Evolutionary conservation across 2,888 invertebrate genomes (phyloP).

Genomic region (Subacronicta megacephala): DNA sequence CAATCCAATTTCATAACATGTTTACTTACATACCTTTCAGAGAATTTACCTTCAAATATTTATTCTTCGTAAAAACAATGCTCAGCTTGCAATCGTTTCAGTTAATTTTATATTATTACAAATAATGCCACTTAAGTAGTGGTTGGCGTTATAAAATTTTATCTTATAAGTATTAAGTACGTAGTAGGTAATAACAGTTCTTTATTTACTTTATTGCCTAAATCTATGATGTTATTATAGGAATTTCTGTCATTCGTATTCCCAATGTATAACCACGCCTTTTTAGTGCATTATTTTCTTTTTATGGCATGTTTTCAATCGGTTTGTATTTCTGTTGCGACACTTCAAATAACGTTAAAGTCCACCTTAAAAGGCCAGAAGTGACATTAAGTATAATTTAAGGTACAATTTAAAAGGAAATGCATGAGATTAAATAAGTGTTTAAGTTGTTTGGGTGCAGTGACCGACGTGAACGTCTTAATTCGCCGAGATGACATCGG

Average conservation of each 20-base stretch:
- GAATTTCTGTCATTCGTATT: conserved; percentile 3
- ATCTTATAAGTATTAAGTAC: not conserved
- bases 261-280: conserved; percentile 5
- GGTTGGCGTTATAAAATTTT: conserved; percentile 6
- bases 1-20: conserved; percentile 69
- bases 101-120: not conserved
- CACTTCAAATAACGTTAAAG: conserved; percentile 56
- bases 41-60: conserved; percentile 28
- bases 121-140: not conserved
- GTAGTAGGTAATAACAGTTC: not conserved
- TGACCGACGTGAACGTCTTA: conserved; percentile 70
- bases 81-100: not conserved
- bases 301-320: conserved; percentile 42
- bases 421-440: conserved; percentile 70
- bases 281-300: conserved; percentile 28
- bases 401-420: conserved; percentile 69
- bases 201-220: too few species aligned
- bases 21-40: conserved; percentile 45
- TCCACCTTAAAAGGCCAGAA: conserved; percentile 51
- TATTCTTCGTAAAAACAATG: not conserved
- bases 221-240: not conserved
- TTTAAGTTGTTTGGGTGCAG: conserved; percentile 67
- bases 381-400: conserved; percentile 61
- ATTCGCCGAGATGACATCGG: conserved; percentile 71
- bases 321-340: conserved; percentile 47